Percentiles rank a stretch among this genome's conserved stretches.
These are phyloP conservation scores for Melanotaenia parkinsoni DNA, from an alignment of 2,797 vertebrate genomes.

Conservation along the genomic window DNA sequence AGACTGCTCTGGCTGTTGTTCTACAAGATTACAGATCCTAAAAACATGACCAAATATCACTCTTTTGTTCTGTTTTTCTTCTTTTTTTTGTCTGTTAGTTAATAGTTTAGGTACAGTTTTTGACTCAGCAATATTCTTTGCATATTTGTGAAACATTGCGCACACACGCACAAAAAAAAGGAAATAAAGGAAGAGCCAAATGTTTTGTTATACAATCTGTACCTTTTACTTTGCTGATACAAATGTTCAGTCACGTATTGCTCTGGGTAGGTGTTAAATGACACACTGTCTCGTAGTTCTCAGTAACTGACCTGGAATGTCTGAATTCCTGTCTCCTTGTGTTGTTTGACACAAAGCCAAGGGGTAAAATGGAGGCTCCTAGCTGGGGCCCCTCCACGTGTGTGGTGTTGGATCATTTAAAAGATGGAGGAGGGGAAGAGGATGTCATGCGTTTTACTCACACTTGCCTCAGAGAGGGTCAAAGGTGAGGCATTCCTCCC, in stretches of 20 bases:
- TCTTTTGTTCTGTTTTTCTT: background rate
- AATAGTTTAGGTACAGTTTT: background rate
- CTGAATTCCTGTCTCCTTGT: slow-evolving; percentile 55
- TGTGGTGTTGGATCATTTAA: slow-evolving; percentile 71
- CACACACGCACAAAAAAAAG: background rate
- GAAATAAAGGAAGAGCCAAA: background rate
- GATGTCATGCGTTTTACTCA: slow-evolving; percentile 66
- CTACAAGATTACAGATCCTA: slow-evolving; percentile 9
- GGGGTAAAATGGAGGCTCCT: slow-evolving; percentile 68
- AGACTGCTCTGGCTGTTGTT: slow-evolving; percentile 17
- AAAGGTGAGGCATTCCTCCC: slow-evolving; percentile 69
- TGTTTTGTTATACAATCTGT: background rate
- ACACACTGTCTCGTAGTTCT: background rate
- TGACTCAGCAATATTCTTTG: background rate
- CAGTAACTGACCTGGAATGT: slow-evolving; percentile 59
- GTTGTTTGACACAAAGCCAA: slow-evolving; percentile 70
- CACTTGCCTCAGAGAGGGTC: slow-evolving; percentile 67
- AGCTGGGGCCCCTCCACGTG: slow-evolving; percentile 70
- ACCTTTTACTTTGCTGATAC: background rate
- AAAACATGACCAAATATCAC: slow-evolving; percentile 1
- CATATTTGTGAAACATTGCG: background rate
- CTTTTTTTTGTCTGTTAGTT: background rate
- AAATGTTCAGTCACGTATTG: background rate
- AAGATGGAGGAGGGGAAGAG: slow-evolving; percentile 72
- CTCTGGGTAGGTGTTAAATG: background rate